These are phyloP conservation scores for Scrobipalpa costella DNA, from an alignment of 2,888 invertebrate species.

Conservation along the genomic window DNA sequence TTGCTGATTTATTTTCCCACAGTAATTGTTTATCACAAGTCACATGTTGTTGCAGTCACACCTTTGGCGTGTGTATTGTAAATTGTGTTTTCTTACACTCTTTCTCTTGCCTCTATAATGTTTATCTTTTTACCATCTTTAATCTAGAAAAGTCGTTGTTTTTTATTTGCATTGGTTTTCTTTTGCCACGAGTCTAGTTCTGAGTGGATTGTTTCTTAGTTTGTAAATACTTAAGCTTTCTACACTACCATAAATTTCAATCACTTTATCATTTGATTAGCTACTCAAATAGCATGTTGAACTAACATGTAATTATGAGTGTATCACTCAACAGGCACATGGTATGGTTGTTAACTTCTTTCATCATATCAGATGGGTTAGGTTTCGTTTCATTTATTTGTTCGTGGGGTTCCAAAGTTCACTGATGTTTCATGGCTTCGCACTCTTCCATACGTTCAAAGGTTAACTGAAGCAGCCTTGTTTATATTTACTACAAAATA, in stretches of 20 bases:
- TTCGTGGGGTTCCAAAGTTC: slow-evolving; percentile 2
- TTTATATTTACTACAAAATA: too few relatives aligned
- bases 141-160: too few relatives aligned
- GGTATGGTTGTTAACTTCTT: neutral
- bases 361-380: neutral
- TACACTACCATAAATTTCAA: neutral
- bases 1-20: neutral
- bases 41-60: neutral
- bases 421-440: neutral
- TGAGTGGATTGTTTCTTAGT: neutral
- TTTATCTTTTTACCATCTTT: too few relatives aligned
- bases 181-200: too few relatives aligned
- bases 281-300: neutral
- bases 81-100: too few relatives aligned
- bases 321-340: slow-evolving; percentile 46
- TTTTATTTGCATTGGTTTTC: too few relatives aligned
- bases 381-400: neutral
- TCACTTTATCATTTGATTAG: neutral
- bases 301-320: slow-evolving; percentile 47
- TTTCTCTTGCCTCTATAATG: too few relatives aligned
- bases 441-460: too few relatives aligned
- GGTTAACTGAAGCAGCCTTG: too few relatives aligned
- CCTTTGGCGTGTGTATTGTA: neutral
- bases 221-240: neutral
- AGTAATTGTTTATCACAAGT: neutral